Evolutionary conservation across 2,888 invertebrate genomes (phyloP), one percentile per base, ranked within the genome.

Genomic region (Pseudococcus viburni): DNA sequence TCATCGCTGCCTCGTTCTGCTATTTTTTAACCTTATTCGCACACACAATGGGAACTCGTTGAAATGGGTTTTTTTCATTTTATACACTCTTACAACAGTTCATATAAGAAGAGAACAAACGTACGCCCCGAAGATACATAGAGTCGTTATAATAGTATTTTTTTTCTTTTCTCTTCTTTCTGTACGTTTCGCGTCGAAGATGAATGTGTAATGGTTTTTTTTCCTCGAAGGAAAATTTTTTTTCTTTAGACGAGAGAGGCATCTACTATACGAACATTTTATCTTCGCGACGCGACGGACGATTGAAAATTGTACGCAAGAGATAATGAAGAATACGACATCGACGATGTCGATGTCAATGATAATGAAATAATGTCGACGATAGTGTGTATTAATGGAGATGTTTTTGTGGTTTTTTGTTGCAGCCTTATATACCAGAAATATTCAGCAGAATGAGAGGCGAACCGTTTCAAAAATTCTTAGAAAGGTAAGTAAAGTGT

Each of bases 381-480:
- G 55, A 68, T 11, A 68, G 26, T 22, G 22, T 11, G 12, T 39
- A 73, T 73, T 73, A 73, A 73, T 85, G 33, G 73, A 86, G 26
- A 15, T 42, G 64, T 88, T 88, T 86, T 68, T 88, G 17, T 83
- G 17, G 42, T 89, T 46, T 84, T 86, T 89, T 90, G 91, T 90
- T 95, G 90, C 94, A 99, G 98, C 98, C 99, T 91, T 99, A 99
- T 93, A 99, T 99, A 93, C 98, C 98, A 93, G 99, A 99, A 94
- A 99, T 99, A 92, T 99, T 98, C 93, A 97, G 96, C 93, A 97
- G 98, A 92, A 94, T 99, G 92, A 94, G 98, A 92, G 98, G 97
- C 90, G 97, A 98, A 92, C 97, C 99, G 90, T 99, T 99, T 93
- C 97, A 96, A 93, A 96, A 96, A 93, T 99, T 99, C 94, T 94